Evolutionary conservation across 1,140 invertebrate species (phyloP).

Genomic region (Aphidius gifuensis): DNA sequence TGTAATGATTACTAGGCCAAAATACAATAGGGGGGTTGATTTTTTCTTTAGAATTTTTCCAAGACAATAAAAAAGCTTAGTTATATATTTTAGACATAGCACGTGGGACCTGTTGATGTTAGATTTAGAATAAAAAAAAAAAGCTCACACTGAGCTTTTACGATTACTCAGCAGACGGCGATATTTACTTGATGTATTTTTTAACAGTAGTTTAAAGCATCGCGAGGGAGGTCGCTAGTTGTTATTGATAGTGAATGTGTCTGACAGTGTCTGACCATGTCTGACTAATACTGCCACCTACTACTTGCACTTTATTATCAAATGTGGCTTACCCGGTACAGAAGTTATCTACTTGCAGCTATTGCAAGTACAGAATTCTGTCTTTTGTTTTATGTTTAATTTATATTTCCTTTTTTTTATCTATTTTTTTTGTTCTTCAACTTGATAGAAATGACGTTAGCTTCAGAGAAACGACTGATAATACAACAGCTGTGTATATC

Average conservation of each 20-base stretch:
- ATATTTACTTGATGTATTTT: background rate
- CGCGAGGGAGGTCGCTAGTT: conserved; percentile 13
- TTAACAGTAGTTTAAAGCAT: conserved; percentile 17
- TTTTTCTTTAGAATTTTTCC: no score
- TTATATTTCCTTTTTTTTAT: background rate
- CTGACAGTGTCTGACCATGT: conserved; percentile 38
- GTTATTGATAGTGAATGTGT: conserved; percentile 8
- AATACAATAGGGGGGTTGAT: no score
- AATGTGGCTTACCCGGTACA: conserved; percentile 41
- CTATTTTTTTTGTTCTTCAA: background rate
- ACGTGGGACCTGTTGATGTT: conserved; percentile 8
- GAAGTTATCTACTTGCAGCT: conserved; percentile 40
- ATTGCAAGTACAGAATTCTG: conserved; percentile 10
- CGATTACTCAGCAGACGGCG: background rate
- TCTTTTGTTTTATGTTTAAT: background rate
- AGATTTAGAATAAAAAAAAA: background rate
- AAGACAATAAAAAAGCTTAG: no score
- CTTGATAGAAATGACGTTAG: conserved; percentile 17
- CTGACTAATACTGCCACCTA: conserved; percentile 49
- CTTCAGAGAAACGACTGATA: conserved; percentile 12
- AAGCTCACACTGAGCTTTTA: background rate
- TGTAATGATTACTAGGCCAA: no score
- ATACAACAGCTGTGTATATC: no score
- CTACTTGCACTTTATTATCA: conserved; percentile 28
- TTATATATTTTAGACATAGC: background rate